Percentiles rank a stretch among this genome's conserved stretches.
Evolutionary conservation across 1,140 invertebrate species (phyloP).

Genomic region (Orussus abietinus): DNA sequence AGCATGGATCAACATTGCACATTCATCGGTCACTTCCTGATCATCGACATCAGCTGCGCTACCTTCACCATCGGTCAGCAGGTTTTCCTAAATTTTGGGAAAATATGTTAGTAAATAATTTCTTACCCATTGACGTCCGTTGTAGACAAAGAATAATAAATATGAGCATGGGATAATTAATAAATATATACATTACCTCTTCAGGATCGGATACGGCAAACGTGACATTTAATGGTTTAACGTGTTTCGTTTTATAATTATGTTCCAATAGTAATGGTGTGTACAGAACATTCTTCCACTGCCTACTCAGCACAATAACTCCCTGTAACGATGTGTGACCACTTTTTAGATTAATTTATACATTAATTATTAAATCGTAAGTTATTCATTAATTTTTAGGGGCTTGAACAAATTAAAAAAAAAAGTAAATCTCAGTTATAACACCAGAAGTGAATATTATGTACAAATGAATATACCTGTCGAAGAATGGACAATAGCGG

Average conservation of each 20-base stretch:
- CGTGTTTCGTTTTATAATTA: slow-evolving; percentile 79
- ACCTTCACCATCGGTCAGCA: slow-evolving; percentile 61
- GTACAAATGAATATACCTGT: slow-evolving; percentile 66
- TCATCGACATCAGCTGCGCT: slow-evolving; percentile 59
- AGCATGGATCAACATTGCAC: slow-evolving; percentile 74
- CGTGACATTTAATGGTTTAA: slow-evolving; percentile 81
- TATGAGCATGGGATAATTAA: no score
- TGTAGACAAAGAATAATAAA: no score
- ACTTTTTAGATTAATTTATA: no score
- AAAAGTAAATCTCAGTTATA: no score
- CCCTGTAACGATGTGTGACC: slow-evolving; percentile 65
- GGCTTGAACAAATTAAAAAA: no score
- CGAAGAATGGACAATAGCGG: slow-evolving; percentile 86
- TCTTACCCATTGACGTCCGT: no score
- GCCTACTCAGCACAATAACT: slow-evolving; percentile 86
- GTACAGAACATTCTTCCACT: slow-evolving; percentile 96
- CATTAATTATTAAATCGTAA: no score
- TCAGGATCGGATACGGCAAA: slow-evolving; percentile 81
- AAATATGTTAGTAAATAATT: no score
- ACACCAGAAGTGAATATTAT: no score
- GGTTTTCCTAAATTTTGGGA: slow-evolving; percentile 61
- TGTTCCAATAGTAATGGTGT: slow-evolving; percentile 88
- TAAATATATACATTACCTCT: no score
- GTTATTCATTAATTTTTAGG: no score
- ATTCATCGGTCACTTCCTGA: slow-evolving; percentile 77